phyloP scores from a whole-genome alignment of 2,888 invertebrate species.

The Leptopilina myrica region DNA sequence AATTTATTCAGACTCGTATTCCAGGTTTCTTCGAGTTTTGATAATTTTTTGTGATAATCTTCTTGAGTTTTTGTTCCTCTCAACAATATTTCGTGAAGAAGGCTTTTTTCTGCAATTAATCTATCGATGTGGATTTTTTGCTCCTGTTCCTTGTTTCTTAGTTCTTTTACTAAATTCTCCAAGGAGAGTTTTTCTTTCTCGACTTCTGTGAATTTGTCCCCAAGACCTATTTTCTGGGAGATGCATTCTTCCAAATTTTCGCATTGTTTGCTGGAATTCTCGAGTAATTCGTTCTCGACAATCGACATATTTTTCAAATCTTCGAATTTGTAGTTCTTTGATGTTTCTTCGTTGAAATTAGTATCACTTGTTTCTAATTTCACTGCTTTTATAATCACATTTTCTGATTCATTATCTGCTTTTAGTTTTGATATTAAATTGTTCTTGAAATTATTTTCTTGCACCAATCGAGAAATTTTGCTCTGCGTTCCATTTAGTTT shows the following conservation, averaged over 20 bases:
- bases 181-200: constrained; percentile 43
- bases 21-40: constrained; percentile 54
- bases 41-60: constrained; percentile 47
- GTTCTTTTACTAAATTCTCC: constrained; percentile 53
- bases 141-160: constrained; percentile 53
- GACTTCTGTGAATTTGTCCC: constrained; percentile 42
- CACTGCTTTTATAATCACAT: too few species aligned
- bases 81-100: constrained; percentile 43
- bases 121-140: constrained; percentile 44
- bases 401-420: too few species aligned
- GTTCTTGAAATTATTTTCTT: too few species aligned
- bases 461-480: too few species aligned
- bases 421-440: too few species aligned
- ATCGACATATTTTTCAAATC: too few species aligned
- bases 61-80: constrained; percentile 43
- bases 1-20: constrained; percentile 47
- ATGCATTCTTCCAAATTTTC: constrained; percentile 54
- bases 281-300: neutral
- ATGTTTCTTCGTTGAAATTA: too few species aligned
- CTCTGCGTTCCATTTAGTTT: too few species aligned
- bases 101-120: constrained; percentile 51
- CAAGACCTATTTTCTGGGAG: constrained; percentile 50
- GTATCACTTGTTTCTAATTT: too few species aligned
- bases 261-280: constrained; percentile 29
- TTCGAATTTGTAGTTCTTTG: too few species aligned